Evolutionary conservation across 2,113 vertebrate genomes (phyloP).

Genomic region (Engystomops pustulosus): DNA sequence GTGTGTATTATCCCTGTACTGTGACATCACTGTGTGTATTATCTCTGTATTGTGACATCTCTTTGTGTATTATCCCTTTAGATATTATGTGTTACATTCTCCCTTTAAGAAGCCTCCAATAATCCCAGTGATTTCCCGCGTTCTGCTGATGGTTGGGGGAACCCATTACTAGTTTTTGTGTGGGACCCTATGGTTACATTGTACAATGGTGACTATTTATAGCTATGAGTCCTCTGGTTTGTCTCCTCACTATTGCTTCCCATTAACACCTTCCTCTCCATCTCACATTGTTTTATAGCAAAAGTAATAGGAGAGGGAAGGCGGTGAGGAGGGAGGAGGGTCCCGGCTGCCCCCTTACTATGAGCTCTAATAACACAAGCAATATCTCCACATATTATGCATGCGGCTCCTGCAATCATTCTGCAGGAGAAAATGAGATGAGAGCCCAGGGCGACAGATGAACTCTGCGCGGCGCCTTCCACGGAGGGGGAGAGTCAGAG

Average conservation of each 20-base stretch:
- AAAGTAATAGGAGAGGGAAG: neutral
- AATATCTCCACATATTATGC: conserved; percentile 82
- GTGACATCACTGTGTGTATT: too few relatives aligned
- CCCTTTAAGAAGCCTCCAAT: too few relatives aligned
- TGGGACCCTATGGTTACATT: too few relatives aligned
- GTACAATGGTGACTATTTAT: too few relatives aligned
- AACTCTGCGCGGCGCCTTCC: conserved; percentile 78
- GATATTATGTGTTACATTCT: too few relatives aligned
- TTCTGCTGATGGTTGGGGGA: too few relatives aligned
- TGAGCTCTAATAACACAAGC: conserved; percentile 80
- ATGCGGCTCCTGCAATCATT: conserved; percentile 76
- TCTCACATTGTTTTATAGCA: neutral
- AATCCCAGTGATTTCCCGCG: too few relatives aligned
- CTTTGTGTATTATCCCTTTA: too few relatives aligned
- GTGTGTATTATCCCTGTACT: too few relatives aligned
- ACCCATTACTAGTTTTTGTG: too few relatives aligned
- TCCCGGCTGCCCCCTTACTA: conserved; percentile 63
- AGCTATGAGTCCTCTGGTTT: too few relatives aligned
- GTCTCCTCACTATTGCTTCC: conserved; percentile 56
- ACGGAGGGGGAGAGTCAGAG: conserved; percentile 65
- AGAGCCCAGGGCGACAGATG: conserved; percentile 80
- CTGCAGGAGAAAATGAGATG: conserved; percentile 82
- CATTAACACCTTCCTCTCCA: conserved; percentile 22
- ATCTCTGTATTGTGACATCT: too few relatives aligned
- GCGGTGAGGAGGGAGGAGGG: neutral